Conservation (phyloP, 1,140 invertebrate genomes). For the Acyrthosiphon pisum region DNA sequence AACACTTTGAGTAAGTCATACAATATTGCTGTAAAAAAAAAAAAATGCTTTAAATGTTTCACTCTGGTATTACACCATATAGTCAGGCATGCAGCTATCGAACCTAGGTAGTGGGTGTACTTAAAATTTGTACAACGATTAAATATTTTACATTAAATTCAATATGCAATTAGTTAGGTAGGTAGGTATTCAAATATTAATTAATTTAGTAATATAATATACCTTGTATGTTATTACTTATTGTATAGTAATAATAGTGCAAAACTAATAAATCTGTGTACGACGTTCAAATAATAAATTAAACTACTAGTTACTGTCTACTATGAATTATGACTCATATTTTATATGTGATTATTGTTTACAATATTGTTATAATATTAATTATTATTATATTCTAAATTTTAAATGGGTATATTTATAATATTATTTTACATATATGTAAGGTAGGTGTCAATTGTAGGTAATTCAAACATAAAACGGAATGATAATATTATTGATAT, state of each 20-base stretch:
- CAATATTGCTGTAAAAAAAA: constrained; percentile 22
- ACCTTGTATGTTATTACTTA: no score
- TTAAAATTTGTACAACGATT: neutral
- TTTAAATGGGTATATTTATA: neutral
- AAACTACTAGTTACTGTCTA: neutral
- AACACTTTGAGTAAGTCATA: constrained; percentile 8
- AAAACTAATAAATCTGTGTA: neutral
- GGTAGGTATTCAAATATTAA: neutral
- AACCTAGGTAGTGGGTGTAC: neutral
- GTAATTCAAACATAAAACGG: neutral
- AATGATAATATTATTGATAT: neutral
- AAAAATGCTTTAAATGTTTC: constrained; percentile 11
- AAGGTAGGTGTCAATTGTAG: neutral
- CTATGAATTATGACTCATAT: neutral
- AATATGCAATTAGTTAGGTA: neutral
- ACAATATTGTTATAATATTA: neutral
- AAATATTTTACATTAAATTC: neutral
- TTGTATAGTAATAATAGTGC: no score
- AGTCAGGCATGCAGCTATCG: neutral
- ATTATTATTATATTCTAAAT: neutral
- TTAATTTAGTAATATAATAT: neutral
- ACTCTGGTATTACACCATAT: neutral
- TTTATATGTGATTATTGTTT: neutral
- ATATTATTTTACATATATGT: neutral
- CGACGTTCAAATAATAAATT: neutral